These are phyloP conservation scores for Amniataba percoides DNA, from an alignment of 2,797 vertebrate genomes.

Conservation along the genomic window DNA sequence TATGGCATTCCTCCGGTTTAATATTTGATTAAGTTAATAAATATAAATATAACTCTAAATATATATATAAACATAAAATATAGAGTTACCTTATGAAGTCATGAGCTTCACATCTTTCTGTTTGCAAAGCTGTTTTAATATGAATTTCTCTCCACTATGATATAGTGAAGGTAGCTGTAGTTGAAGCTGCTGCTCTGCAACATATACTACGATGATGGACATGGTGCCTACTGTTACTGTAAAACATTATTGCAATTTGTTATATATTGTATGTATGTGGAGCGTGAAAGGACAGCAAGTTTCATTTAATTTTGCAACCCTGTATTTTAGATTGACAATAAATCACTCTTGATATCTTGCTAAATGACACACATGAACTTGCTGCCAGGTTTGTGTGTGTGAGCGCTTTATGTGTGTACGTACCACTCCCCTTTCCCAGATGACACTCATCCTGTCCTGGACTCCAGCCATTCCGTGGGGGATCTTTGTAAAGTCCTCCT, in stretches of 20 bases:
- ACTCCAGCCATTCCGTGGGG: constrained; percentile 95
- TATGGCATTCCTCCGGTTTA: neutral
- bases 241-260: too few relatives aligned
- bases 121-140: neutral
- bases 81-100: neutral
- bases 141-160: neutral
- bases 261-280: too few relatives aligned
- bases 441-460: constrained; percentile 97
- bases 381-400: neutral
- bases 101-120: neutral
- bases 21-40: neutral
- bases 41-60: neutral
- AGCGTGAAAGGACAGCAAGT: too few relatives aligned
- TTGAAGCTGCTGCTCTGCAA: neutral
- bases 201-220: neutral
- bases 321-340: too few relatives aligned
- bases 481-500: constrained; percentile 99
- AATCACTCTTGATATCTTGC: too few relatives aligned
- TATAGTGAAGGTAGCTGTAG: neutral
- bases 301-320: too few relatives aligned
- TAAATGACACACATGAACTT: neutral
- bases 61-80: neutral
- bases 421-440: constrained; percentile 98
- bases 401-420: constrained; percentile 2
- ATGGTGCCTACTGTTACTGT: neutral